Evolutionary conservation across 2,888 invertebrate species (phyloP).

Genomic region (Parthenolecanium corni): DNA sequence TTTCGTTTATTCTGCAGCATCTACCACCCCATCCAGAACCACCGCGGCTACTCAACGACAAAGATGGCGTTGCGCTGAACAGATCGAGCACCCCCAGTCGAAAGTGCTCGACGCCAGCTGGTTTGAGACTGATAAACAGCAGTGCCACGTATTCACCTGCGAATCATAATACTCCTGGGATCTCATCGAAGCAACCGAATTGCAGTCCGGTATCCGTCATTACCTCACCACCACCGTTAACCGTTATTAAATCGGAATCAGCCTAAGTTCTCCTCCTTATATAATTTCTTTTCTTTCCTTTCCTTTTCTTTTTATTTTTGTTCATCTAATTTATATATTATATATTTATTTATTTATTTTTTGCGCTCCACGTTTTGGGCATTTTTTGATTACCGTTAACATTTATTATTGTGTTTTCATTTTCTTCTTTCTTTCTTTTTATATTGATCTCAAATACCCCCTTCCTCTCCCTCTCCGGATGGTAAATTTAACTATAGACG

Average conservation of each 20-base stretch:
- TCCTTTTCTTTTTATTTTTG: too few relatives aligned
- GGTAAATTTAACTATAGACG: too few relatives aligned
- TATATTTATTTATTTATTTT: too few relatives aligned
- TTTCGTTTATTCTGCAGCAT: too few relatives aligned
- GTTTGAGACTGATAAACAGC: not conserved
- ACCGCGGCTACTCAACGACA: not conserved
- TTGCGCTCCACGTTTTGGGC: too few relatives aligned
- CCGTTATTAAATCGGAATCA: slow-evolving; percentile 31
- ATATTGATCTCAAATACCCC: not conserved
- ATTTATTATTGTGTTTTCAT: not conserved
- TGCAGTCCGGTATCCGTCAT: slow-evolving; percentile 37
- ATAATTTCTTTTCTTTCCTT: too few relatives aligned
- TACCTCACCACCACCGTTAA: slow-evolving; percentile 34
- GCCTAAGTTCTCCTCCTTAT: slow-evolving; percentile 4
- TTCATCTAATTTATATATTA: too few relatives aligned
- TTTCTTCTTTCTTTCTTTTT: slow-evolving; percentile 5
- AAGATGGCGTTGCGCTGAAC: not conserved
- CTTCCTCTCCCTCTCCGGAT: too few relatives aligned
- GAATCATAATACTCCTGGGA: slow-evolving; percentile 17
- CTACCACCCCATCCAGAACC: too few relatives aligned
- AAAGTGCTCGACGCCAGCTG: too few relatives aligned
- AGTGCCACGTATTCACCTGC: slow-evolving; percentile 4
- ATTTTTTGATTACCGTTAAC: slow-evolving; percentile 13
- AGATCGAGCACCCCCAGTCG: not conserved
- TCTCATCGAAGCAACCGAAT: slow-evolving; percentile 20